Percentiles rank a stretch among this genome's conserved stretches.
phyloP scores from a whole-genome alignment of 1,140 invertebrate genomes.

The Neotoxoptera formosana region DNA sequence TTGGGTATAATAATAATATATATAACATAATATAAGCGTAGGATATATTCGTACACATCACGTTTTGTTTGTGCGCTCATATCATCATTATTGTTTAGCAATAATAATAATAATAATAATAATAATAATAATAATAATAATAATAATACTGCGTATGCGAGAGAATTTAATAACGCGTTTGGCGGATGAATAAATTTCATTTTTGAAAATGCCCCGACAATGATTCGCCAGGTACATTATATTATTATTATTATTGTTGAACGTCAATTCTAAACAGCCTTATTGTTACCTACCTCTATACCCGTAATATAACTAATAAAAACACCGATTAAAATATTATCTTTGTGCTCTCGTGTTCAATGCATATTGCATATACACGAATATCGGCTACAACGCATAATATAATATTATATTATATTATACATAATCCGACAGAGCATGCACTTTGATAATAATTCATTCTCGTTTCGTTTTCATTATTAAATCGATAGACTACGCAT shows the following conservation, averaged over 20 bases:
- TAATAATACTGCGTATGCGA: not conserved
- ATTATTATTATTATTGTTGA: not conserved
- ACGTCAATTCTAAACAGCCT: not conserved
- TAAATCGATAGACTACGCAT: not conserved
- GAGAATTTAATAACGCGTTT: not conserved
- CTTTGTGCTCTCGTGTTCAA: not conserved
- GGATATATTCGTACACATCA: not conserved
- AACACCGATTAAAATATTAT: not conserved
- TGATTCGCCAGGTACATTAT: not conserved
- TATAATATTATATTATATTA: not conserved
- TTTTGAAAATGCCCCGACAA: not conserved
- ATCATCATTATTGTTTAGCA: not conserved
- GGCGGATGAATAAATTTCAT: not conserved
- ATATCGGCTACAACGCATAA: not conserved
- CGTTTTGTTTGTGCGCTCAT: not conserved
- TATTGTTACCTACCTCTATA: not conserved
- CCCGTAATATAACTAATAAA: not conserved
- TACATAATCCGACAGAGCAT: not conserved
- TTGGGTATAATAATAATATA: not conserved
- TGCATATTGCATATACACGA: not conserved
- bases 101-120: too few relatives aligned
- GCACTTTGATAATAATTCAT: not conserved
- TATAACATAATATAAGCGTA: not conserved
- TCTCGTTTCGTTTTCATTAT: not conserved
- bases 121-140: not conserved